Conservation (phyloP, 2,888 invertebrate genomes). For the Cataglyphis rosenhaueri region DNA sequence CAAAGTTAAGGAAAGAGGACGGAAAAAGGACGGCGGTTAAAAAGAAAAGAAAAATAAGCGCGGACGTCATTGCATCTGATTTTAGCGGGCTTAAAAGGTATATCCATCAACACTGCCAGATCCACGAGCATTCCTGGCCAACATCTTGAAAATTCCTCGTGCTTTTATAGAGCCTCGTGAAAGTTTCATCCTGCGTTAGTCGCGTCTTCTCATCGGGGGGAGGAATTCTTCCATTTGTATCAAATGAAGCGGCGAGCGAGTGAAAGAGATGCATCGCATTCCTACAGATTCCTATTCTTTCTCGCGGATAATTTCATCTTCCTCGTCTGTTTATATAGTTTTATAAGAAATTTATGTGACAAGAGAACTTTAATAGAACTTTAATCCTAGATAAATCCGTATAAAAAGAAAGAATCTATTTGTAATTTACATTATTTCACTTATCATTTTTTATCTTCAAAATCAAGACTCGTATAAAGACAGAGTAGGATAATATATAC, state of each 20-base stretch:
- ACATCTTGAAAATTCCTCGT: conserved; percentile 34
- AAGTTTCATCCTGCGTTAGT: conserved; percentile 43
- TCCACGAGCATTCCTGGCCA: conserved; percentile 16
- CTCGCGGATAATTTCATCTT: background rate
- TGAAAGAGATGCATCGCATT: conserved; percentile 30
- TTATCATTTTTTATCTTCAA: background rate
- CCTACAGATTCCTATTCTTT: background rate
- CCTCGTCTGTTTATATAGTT: background rate
- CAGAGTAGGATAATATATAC: background rate
- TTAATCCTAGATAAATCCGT: background rate
- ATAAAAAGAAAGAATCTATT: background rate
- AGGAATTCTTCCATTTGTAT: conserved; percentile 39
- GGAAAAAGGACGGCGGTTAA: background rate
- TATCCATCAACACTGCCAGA: conserved; percentile 43
- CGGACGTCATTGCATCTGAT: conserved; percentile 50
- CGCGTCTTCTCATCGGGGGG: conserved; percentile 8
- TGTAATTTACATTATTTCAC: background rate
- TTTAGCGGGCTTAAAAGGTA: conserved; percentile 38
- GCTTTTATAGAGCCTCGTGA: conserved; percentile 42
- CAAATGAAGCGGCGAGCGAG: conserved; percentile 39
- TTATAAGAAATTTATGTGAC: background rate
- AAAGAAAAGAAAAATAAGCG: conserved; percentile 24
- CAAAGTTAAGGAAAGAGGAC: conserved; percentile 39
- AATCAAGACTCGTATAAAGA: background rate
- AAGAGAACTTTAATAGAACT: background rate